phyloP scores from a whole-genome alignment of 2,888 invertebrate species.

The Therioaphis trifolii region DNA sequence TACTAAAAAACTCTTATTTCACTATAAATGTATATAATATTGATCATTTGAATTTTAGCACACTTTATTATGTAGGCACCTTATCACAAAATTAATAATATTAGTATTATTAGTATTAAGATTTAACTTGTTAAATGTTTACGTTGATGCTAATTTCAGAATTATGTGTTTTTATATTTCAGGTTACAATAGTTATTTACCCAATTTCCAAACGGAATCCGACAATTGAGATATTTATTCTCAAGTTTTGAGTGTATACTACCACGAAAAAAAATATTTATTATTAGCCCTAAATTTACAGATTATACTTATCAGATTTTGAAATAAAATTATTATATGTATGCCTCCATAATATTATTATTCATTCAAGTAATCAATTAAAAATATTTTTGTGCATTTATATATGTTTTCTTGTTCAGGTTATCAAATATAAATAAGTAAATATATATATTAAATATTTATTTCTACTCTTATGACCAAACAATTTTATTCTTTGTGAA shows the following conservation, averaged over 20 bases:
- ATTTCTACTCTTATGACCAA: background rate
- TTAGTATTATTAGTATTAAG: no score
- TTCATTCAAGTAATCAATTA: constrained; percentile 49
- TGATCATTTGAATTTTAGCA: no score
- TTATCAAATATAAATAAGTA: background rate
- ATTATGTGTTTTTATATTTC: constrained; percentile 17
- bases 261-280: constrained; percentile 33
- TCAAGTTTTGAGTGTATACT: constrained; percentile 50
- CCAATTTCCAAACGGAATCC: constrained; percentile 45
- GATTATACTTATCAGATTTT: constrained; percentile 46
- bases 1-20: no score
- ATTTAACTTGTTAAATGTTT: no score
- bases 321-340: constrained; percentile 49
- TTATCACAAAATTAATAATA: no score
- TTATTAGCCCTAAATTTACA: constrained; percentile 50
- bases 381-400: constrained; percentile 56
- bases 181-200: constrained; percentile 58
- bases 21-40: no score
- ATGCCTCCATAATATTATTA: constrained; percentile 39
- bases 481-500: no score
- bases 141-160: background rate
- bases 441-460: background rate
- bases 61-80: no score
- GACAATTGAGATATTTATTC: constrained; percentile 44
- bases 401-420: constrained; percentile 11